Evolutionary conservation across 2,797 vertebrate species (phyloP), one percentile per base, ranked within the genome.

Genomic region (Meda fulgida): DNA sequence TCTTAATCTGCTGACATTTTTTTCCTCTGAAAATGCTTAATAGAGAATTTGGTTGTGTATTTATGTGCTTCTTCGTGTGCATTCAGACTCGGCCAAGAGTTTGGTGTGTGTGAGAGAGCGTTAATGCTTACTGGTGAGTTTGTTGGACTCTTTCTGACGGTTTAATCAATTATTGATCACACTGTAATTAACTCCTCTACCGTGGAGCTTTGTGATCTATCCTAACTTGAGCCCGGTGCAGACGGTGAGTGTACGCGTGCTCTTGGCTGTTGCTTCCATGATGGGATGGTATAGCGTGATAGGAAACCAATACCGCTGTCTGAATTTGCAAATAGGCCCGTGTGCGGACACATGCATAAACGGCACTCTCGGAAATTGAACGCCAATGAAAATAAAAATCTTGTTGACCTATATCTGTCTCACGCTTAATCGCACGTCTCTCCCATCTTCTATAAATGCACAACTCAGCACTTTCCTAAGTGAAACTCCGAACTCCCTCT

Each of bases 141-240:
- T 87, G 83, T 80, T 84, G 78, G 86, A 93, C 92, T 91, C 93
- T 89, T 90, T 93, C 92, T 92, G 91, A 94, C 93, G 92, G 91
- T 69, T 58, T 92, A 94, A 94, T 95, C 92, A 95, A 94, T 94
- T 95, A 96, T 95, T 96, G 94, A 95, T 95, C 78, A 69, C 67
- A 87, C 69, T 91, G 93, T 95, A 95, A 95, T 95, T 96, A 96
- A 94, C 94, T 95, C 91, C 91, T 92, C 89, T 86, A 84, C 88
- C 84, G 80, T 82, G 85, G 87, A 87, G 85, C 60, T 89, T 86
- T 90, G 80, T 81, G 78, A 88, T 88, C 85, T 83, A 83, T 51
- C 82, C 89, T 91, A 90, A 91, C 85, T 88, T 78, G 87, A 89
- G 70, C 84, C 85, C 53, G 70, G 76, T 29, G 71, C 65, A 76